phyloP scores from a whole-genome alignment of 2,113 vertebrate genomes.

The Bagarius yarrelli region DNA sequence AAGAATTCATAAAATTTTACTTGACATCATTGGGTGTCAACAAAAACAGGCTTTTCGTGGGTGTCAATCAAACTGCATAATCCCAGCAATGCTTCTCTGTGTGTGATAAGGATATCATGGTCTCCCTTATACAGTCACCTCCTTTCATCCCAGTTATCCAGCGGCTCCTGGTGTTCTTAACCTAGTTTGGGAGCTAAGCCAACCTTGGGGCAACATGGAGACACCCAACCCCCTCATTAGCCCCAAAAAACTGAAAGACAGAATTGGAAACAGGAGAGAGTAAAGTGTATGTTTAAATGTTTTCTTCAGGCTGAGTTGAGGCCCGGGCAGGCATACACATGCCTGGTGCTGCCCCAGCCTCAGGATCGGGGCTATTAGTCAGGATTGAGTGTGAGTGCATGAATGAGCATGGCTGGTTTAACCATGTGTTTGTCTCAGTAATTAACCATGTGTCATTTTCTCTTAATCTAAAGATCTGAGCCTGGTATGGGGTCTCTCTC shows the following conservation, averaged over 20 bases:
- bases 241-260: slow-evolving; percentile 5
- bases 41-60: slow-evolving; percentile 35
- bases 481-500: neutral
- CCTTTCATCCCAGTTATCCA: slow-evolving; percentile 17
- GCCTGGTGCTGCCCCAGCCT: slow-evolving; percentile 32
- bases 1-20: slow-evolving; percentile 6
- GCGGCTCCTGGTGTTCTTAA: slow-evolving; percentile 19
- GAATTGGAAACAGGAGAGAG: slow-evolving; percentile 23
- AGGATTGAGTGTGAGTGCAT: slow-evolving; percentile 34
- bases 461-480: slow-evolving; percentile 26
- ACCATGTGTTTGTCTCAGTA: slow-evolving; percentile 18
- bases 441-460: slow-evolving; percentile 15
- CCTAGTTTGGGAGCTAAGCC: slow-evolving; percentile 23
- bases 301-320: slow-evolving; percentile 48
- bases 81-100: slow-evolving; percentile 36
- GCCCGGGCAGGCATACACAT: slow-evolving; percentile 62
- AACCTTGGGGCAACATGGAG: slow-evolving; percentile 22
- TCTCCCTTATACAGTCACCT: slow-evolving; percentile 26
- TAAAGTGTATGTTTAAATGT: slow-evolving; percentile 48
- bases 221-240: slow-evolving; percentile 16
- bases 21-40: slow-evolving; percentile 19
- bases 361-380: slow-evolving; percentile 41
- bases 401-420: slow-evolving; percentile 30
- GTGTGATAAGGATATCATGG: slow-evolving; percentile 34
- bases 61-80: slow-evolving; percentile 40